These are phyloP conservation scores for Sminthurides bifidus DNA, from an alignment of 1,140 invertebrate species.

Conservation along the genomic window DNA sequence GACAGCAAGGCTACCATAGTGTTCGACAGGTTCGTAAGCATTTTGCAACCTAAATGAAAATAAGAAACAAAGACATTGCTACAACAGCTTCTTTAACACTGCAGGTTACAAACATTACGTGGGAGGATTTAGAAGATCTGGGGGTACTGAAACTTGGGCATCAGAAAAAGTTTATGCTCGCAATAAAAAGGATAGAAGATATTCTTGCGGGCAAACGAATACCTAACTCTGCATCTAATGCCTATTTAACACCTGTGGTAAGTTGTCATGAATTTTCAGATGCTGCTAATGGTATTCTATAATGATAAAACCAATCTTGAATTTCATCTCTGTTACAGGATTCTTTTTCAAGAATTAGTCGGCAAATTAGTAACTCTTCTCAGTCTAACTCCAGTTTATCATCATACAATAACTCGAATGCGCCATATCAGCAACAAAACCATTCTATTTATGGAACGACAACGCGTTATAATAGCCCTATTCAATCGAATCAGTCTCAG, in stretches of 20 bases:
- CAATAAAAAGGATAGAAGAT: constrained; percentile 93
- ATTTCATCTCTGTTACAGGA: neutral
- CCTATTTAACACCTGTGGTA: constrained; percentile 23
- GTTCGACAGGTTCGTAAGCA: constrained; percentile 62
- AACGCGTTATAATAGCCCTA: constrained; percentile 5
- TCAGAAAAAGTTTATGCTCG: constrained; percentile 94
- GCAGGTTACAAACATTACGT: constrained; percentile 71
- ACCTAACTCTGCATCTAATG: constrained; percentile 33
- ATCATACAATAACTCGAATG: neutral
- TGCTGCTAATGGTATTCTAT: neutral
- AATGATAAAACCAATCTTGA: neutral
- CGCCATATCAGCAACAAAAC: too few species aligned
- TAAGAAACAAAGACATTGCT: neutral
- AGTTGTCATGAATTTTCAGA: neutral
- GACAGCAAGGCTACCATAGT: constrained; percentile 83
- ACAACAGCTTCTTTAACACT: neutral
- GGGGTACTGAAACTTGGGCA: constrained; percentile 90
- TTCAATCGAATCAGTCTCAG: constrained; percentile 25
- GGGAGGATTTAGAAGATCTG: constrained; percentile 98
- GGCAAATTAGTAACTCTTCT: neutral
- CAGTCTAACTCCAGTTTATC: neutral
- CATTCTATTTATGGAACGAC: too few species aligned
- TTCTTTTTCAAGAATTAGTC: constrained; percentile 2
- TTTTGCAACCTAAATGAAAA: neutral
- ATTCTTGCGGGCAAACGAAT: constrained; percentile 74